These are phyloP conservation scores for Sylvietta virens DNA, from an alignment of 2,113 vertebrate species.

Conservation along the genomic window DNA sequence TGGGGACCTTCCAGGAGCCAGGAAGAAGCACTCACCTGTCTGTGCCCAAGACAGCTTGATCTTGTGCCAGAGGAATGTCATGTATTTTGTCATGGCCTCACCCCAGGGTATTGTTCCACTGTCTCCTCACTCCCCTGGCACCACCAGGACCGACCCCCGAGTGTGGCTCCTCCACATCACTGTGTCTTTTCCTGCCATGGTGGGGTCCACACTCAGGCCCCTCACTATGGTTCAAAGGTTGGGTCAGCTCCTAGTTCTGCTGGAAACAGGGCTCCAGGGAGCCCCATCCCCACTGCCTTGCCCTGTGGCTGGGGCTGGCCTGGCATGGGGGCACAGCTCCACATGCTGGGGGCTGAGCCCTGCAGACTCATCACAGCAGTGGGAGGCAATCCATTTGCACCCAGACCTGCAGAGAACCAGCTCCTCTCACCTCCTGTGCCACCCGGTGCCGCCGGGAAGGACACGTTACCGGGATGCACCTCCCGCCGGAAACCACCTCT, in stretches of 20 bases:
- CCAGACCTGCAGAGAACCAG: not conserved
- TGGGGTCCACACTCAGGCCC: too few relatives aligned
- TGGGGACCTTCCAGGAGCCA: not conserved
- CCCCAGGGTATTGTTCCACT: not conserved
- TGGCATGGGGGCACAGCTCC: accelerated
- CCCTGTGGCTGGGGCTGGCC: not conserved
- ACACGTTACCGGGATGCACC: not conserved
- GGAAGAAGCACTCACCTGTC: not conserved
- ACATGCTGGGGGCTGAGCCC: not conserved
- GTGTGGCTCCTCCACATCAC: accelerated
- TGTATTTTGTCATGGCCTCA: not conserved
- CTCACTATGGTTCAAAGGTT: not conserved
- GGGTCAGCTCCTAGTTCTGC: not conserved
- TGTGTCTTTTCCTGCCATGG: not conserved
- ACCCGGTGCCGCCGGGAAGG: conserved; percentile 36
- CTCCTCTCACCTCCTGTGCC: conserved; percentile 58
- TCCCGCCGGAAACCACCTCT: not conserved
- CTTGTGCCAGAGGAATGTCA: accelerated
- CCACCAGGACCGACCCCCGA: accelerated
- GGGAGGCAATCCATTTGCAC: not conserved
- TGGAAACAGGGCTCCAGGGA: not conserved
- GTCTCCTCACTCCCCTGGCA: not conserved
- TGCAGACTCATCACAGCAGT: not conserved
- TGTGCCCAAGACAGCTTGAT: not conserved
- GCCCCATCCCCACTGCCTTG: not conserved